Evolutionary conservation across 1,140 invertebrate genomes (phyloP).

Genomic region (Linepithema humile): DNA sequence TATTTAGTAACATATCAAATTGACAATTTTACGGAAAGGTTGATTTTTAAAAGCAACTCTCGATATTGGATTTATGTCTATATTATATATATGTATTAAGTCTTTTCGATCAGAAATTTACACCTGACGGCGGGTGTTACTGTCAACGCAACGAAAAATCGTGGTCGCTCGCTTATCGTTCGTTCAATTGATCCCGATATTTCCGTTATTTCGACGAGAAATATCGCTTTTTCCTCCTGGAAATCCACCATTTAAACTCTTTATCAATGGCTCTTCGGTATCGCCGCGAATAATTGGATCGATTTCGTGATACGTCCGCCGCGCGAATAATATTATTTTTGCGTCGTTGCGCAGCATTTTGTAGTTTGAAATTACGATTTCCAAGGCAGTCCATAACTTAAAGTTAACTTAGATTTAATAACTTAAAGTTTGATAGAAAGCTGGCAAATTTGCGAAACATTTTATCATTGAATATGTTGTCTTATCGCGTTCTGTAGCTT

Average conservation of each 20-base stretch:
- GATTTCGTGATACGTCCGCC: not conserved
- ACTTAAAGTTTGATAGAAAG: constrained; percentile 23
- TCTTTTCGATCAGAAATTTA: constrained; percentile 4
- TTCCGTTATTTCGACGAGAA: not conserved
- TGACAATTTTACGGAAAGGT: not conserved
- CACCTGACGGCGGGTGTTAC: not conserved
- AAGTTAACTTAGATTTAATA: constrained; percentile 35
- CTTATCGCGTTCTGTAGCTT: not conserved
- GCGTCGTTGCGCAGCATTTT: not conserved
- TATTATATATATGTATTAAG: not conserved
- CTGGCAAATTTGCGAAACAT: constrained; percentile 20
- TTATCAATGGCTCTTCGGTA: not conserved
- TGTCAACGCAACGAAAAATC: constrained; percentile 27
- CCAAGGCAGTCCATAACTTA: not conserved
- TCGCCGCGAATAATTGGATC: constrained; percentile 18
- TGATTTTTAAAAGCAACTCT: not conserved
- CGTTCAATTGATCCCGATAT: constrained; percentile 5
- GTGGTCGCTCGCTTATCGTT: constrained; percentile 4
- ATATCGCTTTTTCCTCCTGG: not conserved
- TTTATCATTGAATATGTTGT: constrained; percentile 1
- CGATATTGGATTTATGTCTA: not conserved
- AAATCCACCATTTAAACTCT: not conserved
- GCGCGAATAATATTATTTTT: constrained; percentile 3
- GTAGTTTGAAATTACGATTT: constrained; percentile 14
- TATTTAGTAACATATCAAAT: not conserved